Evolutionary conservation across 2,797 vertebrate species (phyloP).

Genomic region (Meda fulgida): DNA sequence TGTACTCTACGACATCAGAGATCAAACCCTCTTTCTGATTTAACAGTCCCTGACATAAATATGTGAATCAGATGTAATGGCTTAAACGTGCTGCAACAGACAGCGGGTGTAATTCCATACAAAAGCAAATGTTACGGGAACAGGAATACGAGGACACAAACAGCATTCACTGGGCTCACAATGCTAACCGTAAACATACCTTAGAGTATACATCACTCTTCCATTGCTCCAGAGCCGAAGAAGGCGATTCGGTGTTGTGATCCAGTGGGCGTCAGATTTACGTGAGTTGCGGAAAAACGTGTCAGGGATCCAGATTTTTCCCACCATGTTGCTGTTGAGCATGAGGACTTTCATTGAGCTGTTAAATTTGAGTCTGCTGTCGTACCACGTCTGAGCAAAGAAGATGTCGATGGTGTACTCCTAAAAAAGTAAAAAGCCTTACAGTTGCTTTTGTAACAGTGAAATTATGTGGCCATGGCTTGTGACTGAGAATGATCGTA

Average conservation of each 20-base stretch:
- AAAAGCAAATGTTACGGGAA: constrained; percentile 55
- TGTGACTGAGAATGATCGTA: constrained; percentile 4
- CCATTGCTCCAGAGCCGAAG: constrained; percentile 93
- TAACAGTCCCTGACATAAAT: constrained; percentile 45
- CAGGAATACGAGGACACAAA: constrained; percentile 66
- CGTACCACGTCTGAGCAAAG: constrained; percentile 97
- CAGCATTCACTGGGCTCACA: constrained; percentile 56
- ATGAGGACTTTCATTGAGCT: constrained; percentile 94
- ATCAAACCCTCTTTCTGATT: constrained; percentile 20
- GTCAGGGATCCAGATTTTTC: constrained; percentile 98
- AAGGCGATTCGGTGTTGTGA: constrained; percentile 94
- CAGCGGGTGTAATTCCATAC: constrained; percentile 44
- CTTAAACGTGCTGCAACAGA: constrained; percentile 58
- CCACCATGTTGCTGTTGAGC: constrained; percentile 98
- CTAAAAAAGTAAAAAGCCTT: constrained; percentile 58
- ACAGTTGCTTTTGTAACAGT: neutral
- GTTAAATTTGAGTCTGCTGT: constrained; percentile 94
- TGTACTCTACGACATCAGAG: neutral
- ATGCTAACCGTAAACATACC: constrained; percentile 71
- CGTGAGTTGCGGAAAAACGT: constrained; percentile 97
- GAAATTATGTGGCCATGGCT: neutral
- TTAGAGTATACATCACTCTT: constrained; percentile 91
- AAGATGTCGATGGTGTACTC: constrained; percentile 97
- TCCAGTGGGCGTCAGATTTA: constrained; percentile 97
- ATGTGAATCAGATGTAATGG: constrained; percentile 49